phyloP scores from a whole-genome alignment of 2,888 invertebrate species.

The Ypsolopha scabrella region DNA sequence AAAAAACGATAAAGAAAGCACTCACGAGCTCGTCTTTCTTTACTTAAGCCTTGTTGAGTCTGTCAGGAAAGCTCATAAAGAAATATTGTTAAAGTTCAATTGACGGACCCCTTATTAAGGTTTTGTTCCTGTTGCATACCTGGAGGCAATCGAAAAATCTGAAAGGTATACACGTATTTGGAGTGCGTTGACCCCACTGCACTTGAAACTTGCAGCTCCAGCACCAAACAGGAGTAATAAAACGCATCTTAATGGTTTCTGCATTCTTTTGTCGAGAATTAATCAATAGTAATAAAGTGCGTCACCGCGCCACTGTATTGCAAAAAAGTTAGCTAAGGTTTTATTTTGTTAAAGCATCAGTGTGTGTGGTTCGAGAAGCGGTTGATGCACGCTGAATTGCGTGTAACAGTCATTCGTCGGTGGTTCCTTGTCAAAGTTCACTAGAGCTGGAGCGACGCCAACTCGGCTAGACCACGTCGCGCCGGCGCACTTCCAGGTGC shows the following conservation, averaged over 20 bases:
- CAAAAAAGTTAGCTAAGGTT: too few relatives aligned
- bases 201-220: not conserved
- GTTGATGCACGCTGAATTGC: slow-evolving; percentile 16
- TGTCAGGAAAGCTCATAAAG: slow-evolving; percentile 30
- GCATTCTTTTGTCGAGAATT: slow-evolving; percentile 2
- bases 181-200: slow-evolving; percentile 34
- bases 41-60: slow-evolving; percentile 26
- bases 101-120: slow-evolving; percentile 26
- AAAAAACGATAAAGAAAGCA: slow-evolving; percentile 38
- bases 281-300: slow-evolving; percentile 4
- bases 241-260: not conserved
- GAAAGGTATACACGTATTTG: slow-evolving; percentile 32
- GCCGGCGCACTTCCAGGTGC: slow-evolving; percentile 51
- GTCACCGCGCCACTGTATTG: not conserved
- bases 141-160: slow-evolving; percentile 32
- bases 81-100: slow-evolving; percentile 31
- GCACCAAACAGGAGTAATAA: not conserved
- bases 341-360: too few relatives aligned
- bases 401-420: slow-evolving; percentile 38
- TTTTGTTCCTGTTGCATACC: slow-evolving; percentile 36
- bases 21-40: slow-evolving; percentile 13
- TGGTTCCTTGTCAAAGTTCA: slow-evolving; percentile 62
- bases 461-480: slow-evolving; percentile 31
- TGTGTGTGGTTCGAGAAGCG: slow-evolving; percentile 9
- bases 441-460: slow-evolving; percentile 60